Percentiles rank a stretch among this genome's conserved stretches.
Conservation (phyloP, 2,888 invertebrate species). For the Nycteola revayana region DNA sequence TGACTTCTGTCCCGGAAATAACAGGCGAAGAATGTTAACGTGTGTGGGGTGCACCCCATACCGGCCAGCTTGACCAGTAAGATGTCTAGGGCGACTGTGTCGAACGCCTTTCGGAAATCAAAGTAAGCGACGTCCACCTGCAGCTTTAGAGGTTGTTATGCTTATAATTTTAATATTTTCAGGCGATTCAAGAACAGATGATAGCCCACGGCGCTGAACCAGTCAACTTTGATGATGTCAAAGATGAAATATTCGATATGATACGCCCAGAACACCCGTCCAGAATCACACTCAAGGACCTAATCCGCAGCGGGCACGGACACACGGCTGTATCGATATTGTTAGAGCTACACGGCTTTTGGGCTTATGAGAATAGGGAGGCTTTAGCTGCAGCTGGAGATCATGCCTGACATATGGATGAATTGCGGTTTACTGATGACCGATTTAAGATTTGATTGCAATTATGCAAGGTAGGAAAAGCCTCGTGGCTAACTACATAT, state of each 20-base stretch:
- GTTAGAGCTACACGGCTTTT: constrained; percentile 97
- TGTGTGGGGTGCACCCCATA: too few species aligned
- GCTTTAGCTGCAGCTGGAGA: constrained; percentile 87
- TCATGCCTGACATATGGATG: constrained; percentile 56
- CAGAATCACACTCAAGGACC: constrained; percentile 92
- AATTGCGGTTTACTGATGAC: constrained; percentile 32
- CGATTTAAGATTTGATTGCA: constrained; percentile 24
- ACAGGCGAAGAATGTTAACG: too few species aligned
- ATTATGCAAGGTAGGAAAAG: too few species aligned
- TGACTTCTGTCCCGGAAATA: too few species aligned
- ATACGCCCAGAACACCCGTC: constrained; percentile 93
- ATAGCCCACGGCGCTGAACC: constrained; percentile 93
- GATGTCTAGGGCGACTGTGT: too few species aligned
- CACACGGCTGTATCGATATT: constrained; percentile 96
- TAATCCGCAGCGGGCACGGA: constrained; percentile 93
- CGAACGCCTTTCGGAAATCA: too few species aligned
- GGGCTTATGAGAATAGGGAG: constrained; percentile 98
- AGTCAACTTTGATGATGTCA: constrained; percentile 95
- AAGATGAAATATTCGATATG: constrained; percentile 99
- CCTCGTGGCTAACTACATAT: not conserved
- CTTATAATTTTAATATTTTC: too few species aligned
- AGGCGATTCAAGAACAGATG: constrained; percentile 97
- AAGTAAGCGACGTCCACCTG: too few species aligned
- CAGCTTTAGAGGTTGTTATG: too few species aligned
- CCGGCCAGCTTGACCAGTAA: too few species aligned